Evolutionary conservation across 2,888 invertebrate genomes (phyloP).

Genomic region (Synanthedon formicaeformis): DNA sequence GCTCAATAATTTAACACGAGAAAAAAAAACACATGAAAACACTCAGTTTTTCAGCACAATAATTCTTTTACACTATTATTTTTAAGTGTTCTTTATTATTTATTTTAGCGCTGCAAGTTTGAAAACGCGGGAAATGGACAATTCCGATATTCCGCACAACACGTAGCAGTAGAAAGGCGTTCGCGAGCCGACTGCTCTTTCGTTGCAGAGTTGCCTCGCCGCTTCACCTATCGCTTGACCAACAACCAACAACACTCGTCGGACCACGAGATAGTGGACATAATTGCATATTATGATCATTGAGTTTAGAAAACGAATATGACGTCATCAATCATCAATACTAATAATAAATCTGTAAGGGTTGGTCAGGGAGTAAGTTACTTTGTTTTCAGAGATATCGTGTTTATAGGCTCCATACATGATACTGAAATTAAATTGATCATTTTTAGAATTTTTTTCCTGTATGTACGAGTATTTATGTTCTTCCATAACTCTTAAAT

Average conservation of each 20-base stretch:
- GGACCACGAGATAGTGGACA: conserved; percentile 12
- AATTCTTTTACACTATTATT: conserved; percentile 2
- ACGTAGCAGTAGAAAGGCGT: conserved; percentile 27
- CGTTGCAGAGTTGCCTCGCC: not conserved
- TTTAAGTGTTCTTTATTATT: not conserved
- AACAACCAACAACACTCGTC: not conserved
- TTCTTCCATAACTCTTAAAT: too few relatives aligned
- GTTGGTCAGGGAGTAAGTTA: too few relatives aligned
- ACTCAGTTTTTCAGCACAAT: conserved; percentile 11
- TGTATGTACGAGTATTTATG: too few relatives aligned
- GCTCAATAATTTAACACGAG: conserved; percentile 12
- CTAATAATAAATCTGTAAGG: too few relatives aligned
- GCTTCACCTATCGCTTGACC: not conserved
- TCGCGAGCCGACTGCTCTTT: conserved; percentile 33
- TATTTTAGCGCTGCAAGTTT: not conserved
- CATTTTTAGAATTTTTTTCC: too few relatives aligned
- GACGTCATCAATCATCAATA: too few relatives aligned
- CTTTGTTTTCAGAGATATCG: too few relatives aligned
- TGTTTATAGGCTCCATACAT: too few relatives aligned
- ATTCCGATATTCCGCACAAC: conserved; percentile 13
- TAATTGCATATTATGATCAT: conserved; percentile 34
- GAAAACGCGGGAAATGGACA: conserved; percentile 8
- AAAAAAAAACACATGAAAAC: conserved; percentile 10
- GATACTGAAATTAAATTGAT: too few relatives aligned
- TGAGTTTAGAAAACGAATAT: conserved; percentile 60